Conservation (phyloP, 2,888 invertebrate genomes). For the Lasioglossum calceatum region DNA sequence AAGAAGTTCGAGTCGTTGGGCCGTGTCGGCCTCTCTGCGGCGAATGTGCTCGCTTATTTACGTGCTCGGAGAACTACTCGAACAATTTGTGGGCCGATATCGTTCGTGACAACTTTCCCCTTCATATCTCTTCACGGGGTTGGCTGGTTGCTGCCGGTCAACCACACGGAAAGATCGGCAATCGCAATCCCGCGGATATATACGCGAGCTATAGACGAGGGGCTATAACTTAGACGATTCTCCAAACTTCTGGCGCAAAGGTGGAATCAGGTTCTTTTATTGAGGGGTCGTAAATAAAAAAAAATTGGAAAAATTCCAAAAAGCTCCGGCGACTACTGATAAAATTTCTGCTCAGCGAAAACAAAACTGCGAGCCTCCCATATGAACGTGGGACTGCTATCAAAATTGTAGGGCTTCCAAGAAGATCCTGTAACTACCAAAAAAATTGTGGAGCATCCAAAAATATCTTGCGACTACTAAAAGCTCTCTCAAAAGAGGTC, state of each 20-base stretch:
- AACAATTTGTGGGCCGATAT: constrained; percentile 17
- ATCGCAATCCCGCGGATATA: background rate
- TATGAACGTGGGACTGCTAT: rapidly evolving
- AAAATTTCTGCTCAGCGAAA: too few species aligned
- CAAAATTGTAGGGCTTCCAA: background rate
- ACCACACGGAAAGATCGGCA: background rate
- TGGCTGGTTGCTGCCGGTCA: background rate
- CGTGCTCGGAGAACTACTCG: background rate
- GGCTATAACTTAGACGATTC: background rate
- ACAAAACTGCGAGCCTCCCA: too few species aligned
- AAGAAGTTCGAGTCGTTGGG: background rate
- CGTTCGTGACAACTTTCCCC: constrained; percentile 7
- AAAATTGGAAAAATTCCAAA: background rate
- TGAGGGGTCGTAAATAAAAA: background rate
- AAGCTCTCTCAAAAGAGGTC: too few species aligned
- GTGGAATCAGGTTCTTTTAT: background rate
- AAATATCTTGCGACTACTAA: background rate
- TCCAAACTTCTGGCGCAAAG: background rate
- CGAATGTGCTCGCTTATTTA: constrained; percentile 10
- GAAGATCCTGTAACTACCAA: background rate
- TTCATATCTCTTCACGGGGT: constrained; percentile 5
- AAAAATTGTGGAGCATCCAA: background rate
- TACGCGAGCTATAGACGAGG: background rate
- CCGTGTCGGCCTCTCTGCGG: too few species aligned
- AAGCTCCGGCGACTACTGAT: background rate